phyloP scores from a whole-genome alignment of 2,797 vertebrate species.

The Antennarius maculatus region DNA sequence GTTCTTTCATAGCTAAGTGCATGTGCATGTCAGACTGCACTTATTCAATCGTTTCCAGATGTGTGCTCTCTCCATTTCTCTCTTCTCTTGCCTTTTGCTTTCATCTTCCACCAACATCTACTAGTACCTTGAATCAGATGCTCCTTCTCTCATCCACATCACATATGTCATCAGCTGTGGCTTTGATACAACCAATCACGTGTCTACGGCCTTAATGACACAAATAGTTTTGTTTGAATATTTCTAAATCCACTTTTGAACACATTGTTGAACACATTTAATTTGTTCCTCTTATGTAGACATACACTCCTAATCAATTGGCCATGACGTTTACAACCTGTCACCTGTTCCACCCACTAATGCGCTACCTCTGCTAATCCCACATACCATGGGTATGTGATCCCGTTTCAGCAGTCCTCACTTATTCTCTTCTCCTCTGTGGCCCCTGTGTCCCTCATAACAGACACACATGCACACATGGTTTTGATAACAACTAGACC shows the following conservation, averaged over 20 bases:
- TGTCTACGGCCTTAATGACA: conserved; percentile 35
- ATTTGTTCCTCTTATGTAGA: conserved; percentile 5
- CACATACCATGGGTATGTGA: neutral
- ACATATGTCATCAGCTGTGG: conserved; percentile 39
- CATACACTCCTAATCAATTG: neutral
- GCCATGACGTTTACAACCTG: conserved; percentile 8
- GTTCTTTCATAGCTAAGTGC: conserved; percentile 74
- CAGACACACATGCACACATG: conserved; percentile 76
- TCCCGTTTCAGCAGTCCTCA: conserved; percentile 19
- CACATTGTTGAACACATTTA: no score
- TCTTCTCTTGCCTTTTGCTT: conserved; percentile 35
- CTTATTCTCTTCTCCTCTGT: conserved; percentile 67
- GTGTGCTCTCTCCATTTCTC: conserved; percentile 49
- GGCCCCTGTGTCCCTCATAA: conserved; percentile 73
- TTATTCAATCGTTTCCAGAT: conserved; percentile 81
- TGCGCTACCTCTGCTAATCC: neutral
- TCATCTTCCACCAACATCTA: conserved; percentile 59
- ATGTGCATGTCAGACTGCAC: conserved; percentile 67
- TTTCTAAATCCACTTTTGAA: neutral
- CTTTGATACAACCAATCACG: conserved; percentile 14
- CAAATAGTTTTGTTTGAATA: conserved; percentile 23
- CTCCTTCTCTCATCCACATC: conserved; percentile 48
- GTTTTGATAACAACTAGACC: conserved; percentile 81
- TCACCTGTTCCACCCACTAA: conserved; percentile 31
- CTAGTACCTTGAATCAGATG: conserved; percentile 27